Percentiles rank a stretch among this genome's conserved stretches.
Conservation (phyloP, 2,113 vertebrate genomes). For the Hemiprocne comata region DNA sequence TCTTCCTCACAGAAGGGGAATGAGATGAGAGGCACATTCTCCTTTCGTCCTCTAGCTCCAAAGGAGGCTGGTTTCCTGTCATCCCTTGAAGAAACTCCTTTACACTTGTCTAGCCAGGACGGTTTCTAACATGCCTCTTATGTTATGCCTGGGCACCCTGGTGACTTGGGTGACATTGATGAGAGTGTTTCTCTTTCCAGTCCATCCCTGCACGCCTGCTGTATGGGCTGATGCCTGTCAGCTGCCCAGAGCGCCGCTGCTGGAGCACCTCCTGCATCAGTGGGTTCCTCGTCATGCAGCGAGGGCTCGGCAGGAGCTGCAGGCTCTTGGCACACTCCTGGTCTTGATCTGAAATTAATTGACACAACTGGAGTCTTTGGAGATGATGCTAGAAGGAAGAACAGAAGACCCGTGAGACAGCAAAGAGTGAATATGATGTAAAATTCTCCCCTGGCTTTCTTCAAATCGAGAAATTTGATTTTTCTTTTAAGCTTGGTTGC, state of each 20-base stretch:
- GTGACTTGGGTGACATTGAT: not conserved
- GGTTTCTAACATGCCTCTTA: not conserved
- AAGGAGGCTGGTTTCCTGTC: not conserved
- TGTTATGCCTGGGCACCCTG: not conserved
- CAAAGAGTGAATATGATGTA: not conserved
- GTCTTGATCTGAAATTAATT: constrained; percentile 1
- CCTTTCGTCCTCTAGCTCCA: not conserved
- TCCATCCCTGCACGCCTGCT: not conserved
- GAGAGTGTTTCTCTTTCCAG: not conserved
- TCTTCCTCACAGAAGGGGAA: not conserved
- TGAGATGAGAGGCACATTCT: not conserved
- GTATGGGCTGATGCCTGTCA: not conserved
- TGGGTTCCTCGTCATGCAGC: not conserved
- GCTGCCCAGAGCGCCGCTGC: not conserved
- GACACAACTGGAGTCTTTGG: not conserved
- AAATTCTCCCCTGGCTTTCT: not conserved
- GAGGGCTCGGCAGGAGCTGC: not conserved
- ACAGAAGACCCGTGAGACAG: not conserved
- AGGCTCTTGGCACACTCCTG: not conserved
- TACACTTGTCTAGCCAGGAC: constrained; percentile 18
- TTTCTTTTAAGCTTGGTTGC: not conserved
- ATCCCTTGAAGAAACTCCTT: not conserved
- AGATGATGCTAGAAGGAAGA: not conserved
- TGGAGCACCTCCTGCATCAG: not conserved
- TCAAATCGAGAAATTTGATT: not conserved